Evolutionary conservation across 1,140 invertebrate species (phyloP), one percentile per base, ranked within the genome.

Genomic region (Drosophila grimshawi): DNA sequence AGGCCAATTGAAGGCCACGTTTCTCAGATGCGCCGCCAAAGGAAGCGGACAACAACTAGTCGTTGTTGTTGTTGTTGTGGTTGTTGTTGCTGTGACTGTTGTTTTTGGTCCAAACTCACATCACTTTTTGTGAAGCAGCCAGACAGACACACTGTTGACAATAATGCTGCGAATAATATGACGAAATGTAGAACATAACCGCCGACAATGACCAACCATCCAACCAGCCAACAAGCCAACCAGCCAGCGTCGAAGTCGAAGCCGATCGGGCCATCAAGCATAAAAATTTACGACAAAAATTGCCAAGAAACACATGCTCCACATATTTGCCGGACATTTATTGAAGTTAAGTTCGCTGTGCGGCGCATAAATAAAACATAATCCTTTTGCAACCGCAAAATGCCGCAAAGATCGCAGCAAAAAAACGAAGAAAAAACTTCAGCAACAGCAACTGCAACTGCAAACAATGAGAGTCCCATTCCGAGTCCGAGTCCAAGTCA

Each of bases 291-390:
- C 90, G 90, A 91, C 90, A 85, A 86, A 90, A 90, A 90, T 91
- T 88, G 89, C 76, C 76, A 81, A 81, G 83, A 90, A 92, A 92
- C 90, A 92, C 90, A 92, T 92, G 90, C 90, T 92, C 91, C 90
- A 92, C 90, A 92, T 92, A 92, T 91, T 92, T 92, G 90, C 85
- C 80, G 88, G 90, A 92, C 90, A 92, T 92, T 92, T 92, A 92
- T 92, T 92, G 91, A 89, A 92, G 90, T 91, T 92, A 92, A 92
- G 88, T 92, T 92, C 79, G 81, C 79, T 79, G 73, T 76, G 77
- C 67, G 79, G 78, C 72, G 78, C 90, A 92, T 92, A 92, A 92
- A 92, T 92, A 92, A 92, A 92, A 92, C 90, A 92, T 92, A 92
- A 91, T 92, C 81, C 86, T 80, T 68, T 89, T 74, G 60, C 77